A percentile compares a stretch with the other conserved stretches of the same genome.
phyloP scores from a whole-genome alignment of 2,888 invertebrate genomes.

The Hemaris fuciformis region DNA sequence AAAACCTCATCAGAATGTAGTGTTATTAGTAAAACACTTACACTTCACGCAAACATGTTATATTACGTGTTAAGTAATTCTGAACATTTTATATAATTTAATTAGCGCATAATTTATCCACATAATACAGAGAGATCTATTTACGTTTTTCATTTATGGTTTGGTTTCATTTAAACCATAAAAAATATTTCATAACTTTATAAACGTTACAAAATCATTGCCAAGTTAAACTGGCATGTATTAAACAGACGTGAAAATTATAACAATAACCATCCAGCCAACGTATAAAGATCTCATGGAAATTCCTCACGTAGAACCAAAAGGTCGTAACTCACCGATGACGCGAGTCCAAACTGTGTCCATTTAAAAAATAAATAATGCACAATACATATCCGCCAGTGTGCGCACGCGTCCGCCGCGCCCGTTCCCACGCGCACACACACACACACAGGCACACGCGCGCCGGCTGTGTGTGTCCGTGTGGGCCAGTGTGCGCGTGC shows the following conservation, averaged over 20 bases:
- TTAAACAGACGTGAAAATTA: background rate
- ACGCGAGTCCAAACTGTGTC: conserved; percentile 13
- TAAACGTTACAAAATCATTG: background rate
- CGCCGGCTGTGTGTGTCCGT: conserved; percentile 12
- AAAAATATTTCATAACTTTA: background rate
- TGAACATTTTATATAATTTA: too few relatives aligned
- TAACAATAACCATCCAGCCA: background rate
- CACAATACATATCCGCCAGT: conserved; percentile 69
- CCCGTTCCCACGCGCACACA: conserved; percentile 75
- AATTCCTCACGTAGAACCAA: conserved; percentile 1
- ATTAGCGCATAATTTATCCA: background rate
- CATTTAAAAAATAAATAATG: conserved; percentile 45
- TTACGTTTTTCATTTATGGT: background rate
- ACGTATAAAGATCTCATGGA: conserved; percentile 4
- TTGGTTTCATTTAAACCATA: background rate
- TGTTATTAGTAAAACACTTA: too few relatives aligned
- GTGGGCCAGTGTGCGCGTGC: conserved; percentile 31
- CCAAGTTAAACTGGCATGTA: background rate
- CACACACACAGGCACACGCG: conserved; percentile 35
- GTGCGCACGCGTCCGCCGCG: conserved; percentile 72
- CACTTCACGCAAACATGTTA: too few relatives aligned
- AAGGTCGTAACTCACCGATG: conserved; percentile 11
- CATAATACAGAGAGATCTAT: background rate
- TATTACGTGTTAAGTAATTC: too few relatives aligned
- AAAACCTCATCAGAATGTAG: too few relatives aligned